These are phyloP conservation scores for Paracyclopina nana DNA, from an alignment of 1,140 invertebrate species.

Conservation along the genomic window DNA sequence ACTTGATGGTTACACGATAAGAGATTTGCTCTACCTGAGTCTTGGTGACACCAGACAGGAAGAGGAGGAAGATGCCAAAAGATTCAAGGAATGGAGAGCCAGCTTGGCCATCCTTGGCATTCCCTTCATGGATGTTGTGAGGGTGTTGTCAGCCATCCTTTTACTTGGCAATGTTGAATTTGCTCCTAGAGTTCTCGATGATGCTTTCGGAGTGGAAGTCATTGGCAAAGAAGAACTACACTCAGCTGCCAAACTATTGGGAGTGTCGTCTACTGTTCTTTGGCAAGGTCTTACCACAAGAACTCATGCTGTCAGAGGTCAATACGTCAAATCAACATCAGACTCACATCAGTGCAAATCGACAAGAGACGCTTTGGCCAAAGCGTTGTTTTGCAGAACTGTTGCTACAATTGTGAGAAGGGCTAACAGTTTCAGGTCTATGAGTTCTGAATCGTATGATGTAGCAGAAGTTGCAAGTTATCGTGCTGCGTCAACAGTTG, in stretches of 20 bases:
- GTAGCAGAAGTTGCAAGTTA: conserved; percentile 65
- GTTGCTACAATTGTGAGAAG: conserved; percentile 80
- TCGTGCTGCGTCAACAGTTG: conserved; percentile 66
- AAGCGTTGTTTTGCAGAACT: conserved; percentile 78
- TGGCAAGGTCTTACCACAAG: conserved; percentile 59
- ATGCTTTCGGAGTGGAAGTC: conserved; percentile 28
- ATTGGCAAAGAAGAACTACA: conserved; percentile 45
- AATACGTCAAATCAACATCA: conserved; percentile 57
- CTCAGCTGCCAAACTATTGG: conserved; percentile 59
- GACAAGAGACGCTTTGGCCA: conserved; percentile 68
- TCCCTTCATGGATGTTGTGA: conserved; percentile 74
- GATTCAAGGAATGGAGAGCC: conserved; percentile 47
- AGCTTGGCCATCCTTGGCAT: conserved; percentile 70
- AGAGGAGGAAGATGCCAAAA: conserved; percentile 46
- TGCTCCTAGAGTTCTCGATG: conserved; percentile 48
- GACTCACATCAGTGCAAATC: conserved; percentile 41
- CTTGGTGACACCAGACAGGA: conserved; percentile 49
- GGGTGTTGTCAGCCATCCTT: conserved; percentile 69
- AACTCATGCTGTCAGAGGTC: conserved; percentile 58
- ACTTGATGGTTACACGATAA: background rate
- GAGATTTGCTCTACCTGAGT: conserved; percentile 46
- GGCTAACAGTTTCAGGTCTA: conserved; percentile 62
- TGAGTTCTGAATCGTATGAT: conserved; percentile 68
- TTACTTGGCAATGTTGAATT: conserved; percentile 79
- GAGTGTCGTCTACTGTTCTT: conserved; percentile 49